Evolutionary conservation across 2,888 invertebrate species (phyloP).

Genomic region (Epinotia nisella): DNA sequence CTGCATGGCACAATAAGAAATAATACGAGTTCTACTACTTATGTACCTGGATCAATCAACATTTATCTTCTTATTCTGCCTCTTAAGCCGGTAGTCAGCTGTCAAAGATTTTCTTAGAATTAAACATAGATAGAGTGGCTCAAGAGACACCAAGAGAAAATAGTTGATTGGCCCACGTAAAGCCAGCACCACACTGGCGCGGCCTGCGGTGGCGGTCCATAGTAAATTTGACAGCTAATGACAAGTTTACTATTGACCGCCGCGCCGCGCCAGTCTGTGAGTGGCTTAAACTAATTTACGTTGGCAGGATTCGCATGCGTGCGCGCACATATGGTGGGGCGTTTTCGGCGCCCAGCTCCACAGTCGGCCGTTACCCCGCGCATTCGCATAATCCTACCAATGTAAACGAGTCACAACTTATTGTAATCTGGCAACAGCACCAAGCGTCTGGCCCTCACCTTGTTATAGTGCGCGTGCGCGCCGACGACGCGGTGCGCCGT

Average conservation of each 20-base stretch:
- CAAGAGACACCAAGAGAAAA: background rate
- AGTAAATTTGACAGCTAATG: no score
- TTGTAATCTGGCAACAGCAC: slow-evolving; percentile 45
- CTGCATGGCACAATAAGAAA: background rate
- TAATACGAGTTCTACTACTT: background rate
- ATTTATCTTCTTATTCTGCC: background rate
- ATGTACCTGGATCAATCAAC: background rate
- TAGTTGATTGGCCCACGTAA: background rate
- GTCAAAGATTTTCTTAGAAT: no score
- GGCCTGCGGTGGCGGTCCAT: no score
- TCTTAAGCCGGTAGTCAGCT: background rate
- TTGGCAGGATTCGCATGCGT: background rate
- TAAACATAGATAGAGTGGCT: no score
- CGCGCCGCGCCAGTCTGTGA: no score
- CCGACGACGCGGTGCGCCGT: slow-evolving; percentile 90
- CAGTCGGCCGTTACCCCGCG: background rate
- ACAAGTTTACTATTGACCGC: no score
- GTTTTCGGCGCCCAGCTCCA: background rate
- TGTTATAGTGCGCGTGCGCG: slow-evolving; percentile 95
- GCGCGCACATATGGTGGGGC: background rate
- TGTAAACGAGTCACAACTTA: background rate
- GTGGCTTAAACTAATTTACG: background rate
- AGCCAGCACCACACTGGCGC: no score
- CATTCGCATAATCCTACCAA: background rate
- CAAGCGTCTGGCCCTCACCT: slow-evolving; percentile 89